A percentile compares a stretch with the other conserved stretches of the same genome.
Conservation (phyloP, 2,797 vertebrate species). For the Ara ararauna region DNA sequence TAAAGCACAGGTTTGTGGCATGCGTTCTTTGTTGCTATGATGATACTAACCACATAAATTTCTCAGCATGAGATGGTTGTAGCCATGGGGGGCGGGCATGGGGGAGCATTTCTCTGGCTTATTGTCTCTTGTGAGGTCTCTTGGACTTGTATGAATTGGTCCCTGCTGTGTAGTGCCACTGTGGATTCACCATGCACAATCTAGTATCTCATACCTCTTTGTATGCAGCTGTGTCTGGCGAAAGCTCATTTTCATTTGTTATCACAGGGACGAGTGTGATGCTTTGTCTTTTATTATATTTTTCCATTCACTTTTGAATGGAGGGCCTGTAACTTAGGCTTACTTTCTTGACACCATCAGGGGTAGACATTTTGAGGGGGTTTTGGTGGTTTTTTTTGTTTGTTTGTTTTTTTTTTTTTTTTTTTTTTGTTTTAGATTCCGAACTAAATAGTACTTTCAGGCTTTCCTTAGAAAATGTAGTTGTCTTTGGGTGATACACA, state of each 20-base stretch:
- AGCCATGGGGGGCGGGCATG: neutral
- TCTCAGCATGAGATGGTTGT: neutral
- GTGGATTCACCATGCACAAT: neutral
- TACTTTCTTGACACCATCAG: neutral
- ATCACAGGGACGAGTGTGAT: neutral
- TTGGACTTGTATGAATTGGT: neutral
- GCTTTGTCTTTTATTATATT: neutral
- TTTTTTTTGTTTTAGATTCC: neutral
- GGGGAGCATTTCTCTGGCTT: neutral
- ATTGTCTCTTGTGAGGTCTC: neutral
- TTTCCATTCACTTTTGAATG: neutral
- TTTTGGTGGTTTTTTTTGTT: accelerated
- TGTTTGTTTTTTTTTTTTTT: no score
- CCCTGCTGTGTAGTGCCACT: neutral
- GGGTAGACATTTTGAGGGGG: neutral
- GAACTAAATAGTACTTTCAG: neutral
- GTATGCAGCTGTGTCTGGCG: neutral
- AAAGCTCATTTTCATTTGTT: neutral
- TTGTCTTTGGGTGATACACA: neutral
- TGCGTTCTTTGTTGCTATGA: neutral
- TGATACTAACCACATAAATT: neutral
- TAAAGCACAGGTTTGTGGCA: neutral
- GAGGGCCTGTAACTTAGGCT: neutral
- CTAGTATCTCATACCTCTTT: neutral
- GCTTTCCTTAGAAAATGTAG: neutral